These are phyloP conservation scores for Psittacula cyanocephala DNA, from an alignment of 2,113 vertebrate species.

Conservation along the genomic window DNA sequence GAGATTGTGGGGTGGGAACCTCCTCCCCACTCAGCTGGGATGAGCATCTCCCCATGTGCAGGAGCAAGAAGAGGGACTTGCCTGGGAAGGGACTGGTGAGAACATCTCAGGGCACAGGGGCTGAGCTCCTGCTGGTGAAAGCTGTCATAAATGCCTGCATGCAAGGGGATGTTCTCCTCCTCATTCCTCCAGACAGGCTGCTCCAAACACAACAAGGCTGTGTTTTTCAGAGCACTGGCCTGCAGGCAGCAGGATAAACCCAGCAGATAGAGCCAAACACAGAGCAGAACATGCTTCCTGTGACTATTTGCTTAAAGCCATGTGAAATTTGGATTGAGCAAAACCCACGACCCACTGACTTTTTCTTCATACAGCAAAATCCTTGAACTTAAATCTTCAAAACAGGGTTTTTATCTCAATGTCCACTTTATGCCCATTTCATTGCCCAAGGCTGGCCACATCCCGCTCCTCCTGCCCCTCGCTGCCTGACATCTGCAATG, in stretches of 20 bases:
- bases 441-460: accelerated
- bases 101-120: accelerated
- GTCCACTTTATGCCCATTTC: not conserved
- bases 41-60: not conserved
- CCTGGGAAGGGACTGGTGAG: not conserved
- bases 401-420: not conserved
- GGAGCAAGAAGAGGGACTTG: not conserved
- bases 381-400: not conserved
- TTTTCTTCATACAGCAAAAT: not conserved
- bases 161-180: not conserved
- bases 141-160: not conserved
- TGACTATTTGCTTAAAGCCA: not conserved
- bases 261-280: not conserved
- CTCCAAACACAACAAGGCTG: not conserved
- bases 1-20: not conserved
- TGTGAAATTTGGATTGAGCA: not conserved
- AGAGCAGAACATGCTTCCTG: not conserved
- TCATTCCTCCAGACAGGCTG: not conserved
- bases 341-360: not conserved
- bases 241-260: not conserved
- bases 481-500: not conserved
- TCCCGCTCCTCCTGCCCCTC: not conserved
- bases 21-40: not conserved
- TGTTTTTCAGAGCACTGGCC: not conserved
- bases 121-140: not conserved